phyloP scores from a whole-genome alignment of 2,888 invertebrate genomes.

The Campaea margaritaria region DNA sequence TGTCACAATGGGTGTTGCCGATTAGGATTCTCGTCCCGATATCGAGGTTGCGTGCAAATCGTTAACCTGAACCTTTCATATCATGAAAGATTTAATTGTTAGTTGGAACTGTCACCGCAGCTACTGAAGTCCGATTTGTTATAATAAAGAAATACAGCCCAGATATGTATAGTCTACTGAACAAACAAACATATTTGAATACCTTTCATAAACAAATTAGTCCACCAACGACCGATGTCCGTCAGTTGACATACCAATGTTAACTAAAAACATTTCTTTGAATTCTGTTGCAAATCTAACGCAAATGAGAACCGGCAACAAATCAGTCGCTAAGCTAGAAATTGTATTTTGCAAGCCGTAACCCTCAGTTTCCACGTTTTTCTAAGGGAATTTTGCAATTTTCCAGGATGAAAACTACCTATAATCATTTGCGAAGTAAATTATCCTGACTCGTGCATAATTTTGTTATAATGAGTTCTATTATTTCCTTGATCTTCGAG shows the following conservation, averaged over 20 bases:
- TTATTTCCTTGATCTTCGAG: too few species aligned
- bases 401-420: neutral
- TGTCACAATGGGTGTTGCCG: conserved; percentile 43
- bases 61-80: conserved; percentile 22
- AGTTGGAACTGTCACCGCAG: neutral
- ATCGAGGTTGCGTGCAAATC: conserved; percentile 31
- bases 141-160: too few species aligned
- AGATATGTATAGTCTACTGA: too few species aligned
- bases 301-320: conserved; percentile 6
- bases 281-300: conserved; percentile 5
- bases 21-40: conserved; percentile 43
- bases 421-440: too few species aligned
- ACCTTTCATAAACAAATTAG: conserved; percentile 19
- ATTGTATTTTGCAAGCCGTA: neutral
- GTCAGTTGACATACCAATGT: conserved; percentile 22
- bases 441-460: too few species aligned
- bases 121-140: neutral
- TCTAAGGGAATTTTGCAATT: neutral
- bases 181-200: conserved; percentile 2
- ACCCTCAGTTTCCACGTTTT: too few species aligned
- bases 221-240: conserved; percentile 14
- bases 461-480: too few species aligned
- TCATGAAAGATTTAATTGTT: neutral
- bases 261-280: conserved; percentile 15
- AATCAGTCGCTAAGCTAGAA: neutral